Conservation (phyloP, 2,113 vertebrate species). For the Cebidichthys violaceus region DNA sequence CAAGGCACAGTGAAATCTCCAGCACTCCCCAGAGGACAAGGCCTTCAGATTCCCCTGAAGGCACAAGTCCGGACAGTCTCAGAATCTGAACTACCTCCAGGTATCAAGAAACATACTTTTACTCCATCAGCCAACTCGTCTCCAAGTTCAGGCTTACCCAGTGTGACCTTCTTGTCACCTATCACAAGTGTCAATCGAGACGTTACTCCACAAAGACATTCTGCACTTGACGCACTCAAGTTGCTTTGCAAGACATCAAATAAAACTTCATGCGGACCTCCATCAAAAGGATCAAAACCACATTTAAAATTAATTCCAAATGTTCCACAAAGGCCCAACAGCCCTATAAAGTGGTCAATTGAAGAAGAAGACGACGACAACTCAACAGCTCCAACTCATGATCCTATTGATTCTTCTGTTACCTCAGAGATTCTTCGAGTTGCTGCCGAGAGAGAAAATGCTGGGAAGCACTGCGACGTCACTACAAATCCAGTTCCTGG, state of each 20-base stretch:
- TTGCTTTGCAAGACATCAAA: conserved; percentile 56
- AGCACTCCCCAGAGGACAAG: conserved; percentile 84
- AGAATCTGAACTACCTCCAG: conserved; percentile 83
- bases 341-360: conserved; percentile 89
- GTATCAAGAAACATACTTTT: conserved; percentile 86
- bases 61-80: conserved; percentile 86
- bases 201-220: conserved; percentile 54
- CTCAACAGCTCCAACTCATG: conserved; percentile 67
- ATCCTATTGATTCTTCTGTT: conserved; percentile 82
- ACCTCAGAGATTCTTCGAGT: conserved; percentile 84
- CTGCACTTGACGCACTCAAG: conserved; percentile 52
- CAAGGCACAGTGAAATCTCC: conserved; percentile 76
- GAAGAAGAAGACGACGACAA: conserved; percentile 77
- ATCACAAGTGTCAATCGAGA: conserved; percentile 84
- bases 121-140: conserved; percentile 59
- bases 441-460: conserved; percentile 75
- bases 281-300: conserved; percentile 40
- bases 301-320: conserved; percentile 63
- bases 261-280: conserved; percentile 9
- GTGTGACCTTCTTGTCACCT: conserved; percentile 86
- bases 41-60: conserved; percentile 88
- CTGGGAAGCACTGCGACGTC: not conserved
- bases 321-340: conserved; percentile 60
- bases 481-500: not conserved
- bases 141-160: conserved; percentile 66